Evolutionary conservation across 2,888 invertebrate genomes (phyloP), one percentile per base, ranked within the genome.

Genomic region (Trichopoda pennipes): DNA sequence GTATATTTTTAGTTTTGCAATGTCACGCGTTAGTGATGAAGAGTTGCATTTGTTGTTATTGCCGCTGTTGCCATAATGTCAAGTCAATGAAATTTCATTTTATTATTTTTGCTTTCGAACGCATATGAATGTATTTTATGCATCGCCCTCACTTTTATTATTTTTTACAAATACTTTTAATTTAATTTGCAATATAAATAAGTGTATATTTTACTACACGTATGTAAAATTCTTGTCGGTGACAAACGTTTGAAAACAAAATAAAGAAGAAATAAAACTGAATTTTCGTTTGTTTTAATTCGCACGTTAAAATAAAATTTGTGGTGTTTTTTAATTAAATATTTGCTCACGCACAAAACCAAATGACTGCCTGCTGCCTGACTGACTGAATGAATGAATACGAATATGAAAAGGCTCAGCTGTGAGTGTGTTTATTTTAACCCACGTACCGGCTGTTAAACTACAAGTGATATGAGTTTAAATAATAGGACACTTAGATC

Each of bases 251-350:
- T 19, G 56, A 47, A 56, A 60, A 76, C 51, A 17, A 75, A 75
- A 60, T 75, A 68, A 68, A 68, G 69, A 53, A 55, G 51, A 60
- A 53, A 10, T 23, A 56, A 56, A 70, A 77, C 38, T 28, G 53
- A 28, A 47, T 61, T 53, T 44, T 64, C 42, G 68, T 81, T 81
- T 80, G 81, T 84, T 85, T 82, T 81, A 85, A 84, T 85, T 84
- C 85, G 80, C 78, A 84, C 80, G 81, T 84, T 66, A 75, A 81
- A 83, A 69, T 81, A 68, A 81, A 84, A 75, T 84, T 84, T 80
- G 85, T 78, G 78, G 81, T 66, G 63, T 78, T 81, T 84, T 84
- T 84, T 84, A 84, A 85, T 85, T 85, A 84, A 85, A 85, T 84
- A 82, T 80, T 82, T 84, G 72, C 80, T 74, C 83, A 81, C 80